Evolutionary conservation across 2,888 invertebrate species (phyloP), one percentile per base, ranked within the genome.

Genomic region (Lycaena phlaeas): DNA sequence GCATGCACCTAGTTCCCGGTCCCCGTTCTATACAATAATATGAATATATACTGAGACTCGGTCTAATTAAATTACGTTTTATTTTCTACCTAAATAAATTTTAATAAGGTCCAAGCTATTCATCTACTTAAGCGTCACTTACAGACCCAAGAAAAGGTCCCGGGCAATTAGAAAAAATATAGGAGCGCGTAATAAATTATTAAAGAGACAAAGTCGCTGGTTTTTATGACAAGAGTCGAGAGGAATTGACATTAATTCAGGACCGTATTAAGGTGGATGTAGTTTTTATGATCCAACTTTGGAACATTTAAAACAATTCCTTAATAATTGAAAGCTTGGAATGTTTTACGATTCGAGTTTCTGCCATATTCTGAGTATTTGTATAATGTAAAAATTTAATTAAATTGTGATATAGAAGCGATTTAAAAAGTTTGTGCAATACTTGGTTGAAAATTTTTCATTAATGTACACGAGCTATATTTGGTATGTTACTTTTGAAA

Each of bases 61-160:
- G 22, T 15, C 30, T 29, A 15, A 17, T 17, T 15, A 15, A 15
- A 30, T 30, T n/a, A 15, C n/a, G 14, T 15, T 30, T 15, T 30
- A n/a, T 30, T 30, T 30, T 30, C 38, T n/a, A 2, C 5, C 22
- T 27, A 39, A 40, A 50, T 51, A 50, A 53, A 53, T 53, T 46
- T 51, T 46, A 50, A 51, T 51, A 46, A 47, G 40, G 45, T 27
- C 30, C 36, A 18, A 39, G 27, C 38, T 42, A 49, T 51, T 48
- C 44, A 45, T 51, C 48, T 51, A 42, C 31, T 31, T 45, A 40
- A 50, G 46, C 36, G 51, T 48, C 47, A 45, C 42, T 30, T 39
- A 30, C 43, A 46, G 44, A 18, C 34, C 30, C n/a, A 39, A 42
- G n/a, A 46, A 41, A 42, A 38, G 27, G 26, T n/a, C 26, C 22